phyloP scores from a whole-genome alignment of 1,140 invertebrate genomes.

The Drosophila insularis region DNA sequence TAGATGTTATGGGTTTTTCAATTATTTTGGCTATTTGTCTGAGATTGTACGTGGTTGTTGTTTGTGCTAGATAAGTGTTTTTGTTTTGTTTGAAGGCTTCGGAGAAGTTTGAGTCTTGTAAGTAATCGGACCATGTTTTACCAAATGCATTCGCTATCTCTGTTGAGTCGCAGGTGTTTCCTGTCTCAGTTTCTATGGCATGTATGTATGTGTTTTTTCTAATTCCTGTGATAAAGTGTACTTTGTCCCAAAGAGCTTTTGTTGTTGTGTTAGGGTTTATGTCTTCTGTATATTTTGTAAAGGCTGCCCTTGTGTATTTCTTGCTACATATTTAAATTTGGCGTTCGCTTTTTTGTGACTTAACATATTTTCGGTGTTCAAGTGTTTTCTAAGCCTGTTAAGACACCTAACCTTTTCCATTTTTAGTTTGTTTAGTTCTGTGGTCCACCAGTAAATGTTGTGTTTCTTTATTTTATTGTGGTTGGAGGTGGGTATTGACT shows the following conservation, averaged over 20 bases:
- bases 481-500: too few relatives aligned
- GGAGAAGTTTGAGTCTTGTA: conserved; percentile 3
- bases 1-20: not conserved
- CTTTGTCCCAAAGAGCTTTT: not conserved
- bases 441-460: conserved; percentile 7
- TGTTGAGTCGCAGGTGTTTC: not conserved
- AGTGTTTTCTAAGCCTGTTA: too few relatives aligned
- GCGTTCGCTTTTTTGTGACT: too few relatives aligned
- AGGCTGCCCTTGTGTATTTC: not conserved
- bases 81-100: not conserved
- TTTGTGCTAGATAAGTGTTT: too few relatives aligned
- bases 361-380: too few relatives aligned
- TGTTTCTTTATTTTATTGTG: not conserved
- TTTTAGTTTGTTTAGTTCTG: conserved; percentile 1
- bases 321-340: too few relatives aligned
- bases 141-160: conserved; percentile 6
- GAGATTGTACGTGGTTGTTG: too few relatives aligned
- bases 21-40: too few relatives aligned
- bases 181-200: not conserved
- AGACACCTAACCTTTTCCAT: not conserved
- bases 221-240: not conserved
- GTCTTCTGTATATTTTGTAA: conserved; percentile 3
- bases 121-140: conserved; percentile 13
- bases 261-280: conserved; percentile 10
- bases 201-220: conserved; percentile 5